These are phyloP conservation scores for Rhinoptilus africanus DNA, from an alignment of 2,113 vertebrate species.

Conservation along the genomic window DNA sequence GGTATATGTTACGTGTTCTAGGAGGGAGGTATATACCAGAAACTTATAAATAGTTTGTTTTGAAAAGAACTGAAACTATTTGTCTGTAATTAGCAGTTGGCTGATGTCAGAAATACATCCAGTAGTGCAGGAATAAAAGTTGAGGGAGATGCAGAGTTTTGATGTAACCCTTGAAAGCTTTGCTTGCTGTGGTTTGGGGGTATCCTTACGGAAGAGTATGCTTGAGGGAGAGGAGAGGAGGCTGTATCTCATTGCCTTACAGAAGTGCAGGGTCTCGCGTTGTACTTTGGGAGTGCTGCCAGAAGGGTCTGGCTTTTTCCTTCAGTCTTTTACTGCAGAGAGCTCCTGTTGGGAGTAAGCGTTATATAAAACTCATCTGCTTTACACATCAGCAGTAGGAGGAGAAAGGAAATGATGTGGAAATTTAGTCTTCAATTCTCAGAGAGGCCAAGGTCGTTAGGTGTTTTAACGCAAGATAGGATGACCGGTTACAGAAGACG, in stretches of 20 bases:
- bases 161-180: neutral
- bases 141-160: neutral
- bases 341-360: neutral
- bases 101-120: neutral
- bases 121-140: neutral
- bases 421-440: neutral
- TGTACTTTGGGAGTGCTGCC: neutral
- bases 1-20: neutral
- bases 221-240: neutral
- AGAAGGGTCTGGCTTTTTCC: neutral
- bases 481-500: neutral
- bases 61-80: neutral
- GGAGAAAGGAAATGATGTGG: conserved; percentile 32
- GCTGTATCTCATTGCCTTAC: neutral
- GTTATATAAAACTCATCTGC: conserved; percentile 23
- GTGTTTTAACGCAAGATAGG: neutral
- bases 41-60: neutral
- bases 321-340: neutral
- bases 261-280: accelerated
- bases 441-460: neutral
- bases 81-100: neutral
- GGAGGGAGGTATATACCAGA: neutral
- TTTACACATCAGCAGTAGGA: neutral
- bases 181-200: neutral
- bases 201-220: neutral